Evolutionary conservation across 2,797 vertebrate species (phyloP).

Genomic region (Kryptopterus vitreolus): DNA sequence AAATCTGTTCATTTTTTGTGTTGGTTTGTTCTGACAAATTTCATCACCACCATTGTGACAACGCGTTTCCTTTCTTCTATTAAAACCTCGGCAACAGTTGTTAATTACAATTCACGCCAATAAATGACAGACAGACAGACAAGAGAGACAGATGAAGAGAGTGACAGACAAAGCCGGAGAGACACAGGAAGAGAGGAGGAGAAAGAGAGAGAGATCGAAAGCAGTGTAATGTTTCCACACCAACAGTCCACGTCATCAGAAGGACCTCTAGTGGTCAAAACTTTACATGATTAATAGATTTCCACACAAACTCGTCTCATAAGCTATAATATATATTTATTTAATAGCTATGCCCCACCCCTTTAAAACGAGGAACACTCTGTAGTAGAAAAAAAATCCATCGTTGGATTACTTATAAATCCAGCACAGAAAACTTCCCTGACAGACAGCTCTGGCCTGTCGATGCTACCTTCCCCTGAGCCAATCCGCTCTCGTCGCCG

Average conservation of each 20-base stretch:
- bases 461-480: conserved; percentile 31
- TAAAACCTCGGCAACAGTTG: neutral
- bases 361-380: neutral
- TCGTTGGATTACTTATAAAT: conserved; percentile 6
- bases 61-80: conserved; percentile 5
- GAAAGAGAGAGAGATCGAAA: too few species aligned
- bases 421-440: neutral
- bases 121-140: neutral
- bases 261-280: conserved; percentile 48
- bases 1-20: neutral
- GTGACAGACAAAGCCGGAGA: neutral
- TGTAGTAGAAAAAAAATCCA: neutral
- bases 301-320: too few species aligned
- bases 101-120: neutral
- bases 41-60: neutral
- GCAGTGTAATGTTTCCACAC: neutral
- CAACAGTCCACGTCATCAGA: conserved; percentile 25
- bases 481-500: conserved; percentile 45
- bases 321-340: neutral
- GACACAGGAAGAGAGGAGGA: neutral
- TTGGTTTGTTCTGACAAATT: neutral
- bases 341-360: neutral
- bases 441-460: conserved; percentile 27
- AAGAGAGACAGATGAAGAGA: neutral
- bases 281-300: neutral